A percentile compares a stretch with the other conserved stretches of the same genome.
These are phyloP conservation scores for Candoia aspera DNA, from an alignment of 2,113 vertebrate species.

Conservation along the genomic window DNA sequence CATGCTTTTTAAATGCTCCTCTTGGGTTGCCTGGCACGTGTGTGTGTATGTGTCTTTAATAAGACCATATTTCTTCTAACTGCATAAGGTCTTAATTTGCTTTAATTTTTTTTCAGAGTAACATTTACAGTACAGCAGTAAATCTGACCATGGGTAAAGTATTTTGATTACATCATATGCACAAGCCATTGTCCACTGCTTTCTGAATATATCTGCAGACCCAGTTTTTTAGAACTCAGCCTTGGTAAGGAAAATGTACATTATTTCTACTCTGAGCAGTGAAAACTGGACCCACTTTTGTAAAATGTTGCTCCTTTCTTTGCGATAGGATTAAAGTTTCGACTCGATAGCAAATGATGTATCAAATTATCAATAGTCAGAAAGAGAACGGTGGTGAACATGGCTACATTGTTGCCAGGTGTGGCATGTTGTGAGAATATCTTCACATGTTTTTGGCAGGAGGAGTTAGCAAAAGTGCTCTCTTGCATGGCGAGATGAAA, in stretches of 20 bases:
- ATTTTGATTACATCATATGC: neutral
- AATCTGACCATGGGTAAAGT: neutral
- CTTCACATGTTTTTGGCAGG: neutral
- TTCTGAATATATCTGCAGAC: neutral
- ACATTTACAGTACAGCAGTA: too few species aligned
- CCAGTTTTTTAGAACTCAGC: neutral
- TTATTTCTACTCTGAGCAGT: neutral
- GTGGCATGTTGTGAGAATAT: neutral
- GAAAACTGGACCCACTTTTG: neutral
- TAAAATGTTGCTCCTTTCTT: neutral
- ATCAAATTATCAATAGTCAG: neutral
- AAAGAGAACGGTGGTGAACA: neutral
- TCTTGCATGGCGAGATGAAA: constrained; percentile 23
- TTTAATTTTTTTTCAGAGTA: neutral
- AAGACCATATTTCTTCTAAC: neutral
- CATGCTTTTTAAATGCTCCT: neutral
- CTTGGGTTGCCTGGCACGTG: neutral
- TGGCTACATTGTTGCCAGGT: neutral
- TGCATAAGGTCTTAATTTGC: neutral
- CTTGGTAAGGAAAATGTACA: neutral
- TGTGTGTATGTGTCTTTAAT: neutral
- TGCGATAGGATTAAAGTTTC: constrained; percentile 2
- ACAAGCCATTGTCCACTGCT: neutral
- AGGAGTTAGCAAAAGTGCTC: constrained; percentile 14
- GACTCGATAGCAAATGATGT: constrained; percentile 9